These are phyloP conservation scores for Tyrannus savana DNA, from an alignment of 2,113 vertebrate genomes.

Conservation along the genomic window DNA sequence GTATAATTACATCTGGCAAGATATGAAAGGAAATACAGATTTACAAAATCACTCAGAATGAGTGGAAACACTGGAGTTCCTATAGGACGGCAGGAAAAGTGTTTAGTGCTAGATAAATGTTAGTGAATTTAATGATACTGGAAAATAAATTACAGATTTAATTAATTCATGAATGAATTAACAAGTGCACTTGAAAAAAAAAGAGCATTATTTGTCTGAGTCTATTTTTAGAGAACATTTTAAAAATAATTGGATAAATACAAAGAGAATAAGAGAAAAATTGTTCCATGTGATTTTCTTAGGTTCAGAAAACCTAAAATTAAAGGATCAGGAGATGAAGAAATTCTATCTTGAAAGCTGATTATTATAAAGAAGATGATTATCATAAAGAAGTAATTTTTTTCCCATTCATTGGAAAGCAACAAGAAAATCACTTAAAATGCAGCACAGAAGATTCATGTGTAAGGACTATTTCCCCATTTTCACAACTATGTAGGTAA, in stretches of 20 bases:
- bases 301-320: neutral
- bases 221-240: neutral
- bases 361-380: neutral
- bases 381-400: neutral
- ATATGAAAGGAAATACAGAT: neutral
- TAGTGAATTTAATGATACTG: neutral
- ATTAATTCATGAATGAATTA: neutral
- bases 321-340: neutral
- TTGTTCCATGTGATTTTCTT: neutral
- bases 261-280: neutral
- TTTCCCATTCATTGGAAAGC: neutral
- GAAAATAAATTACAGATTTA: neutral
- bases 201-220: neutral
- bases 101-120: neutral
- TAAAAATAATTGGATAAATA: neutral
- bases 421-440: neutral
- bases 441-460: neutral
- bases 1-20: neutral
- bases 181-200: neutral
- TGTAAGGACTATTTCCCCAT: neutral
- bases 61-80: neutral
- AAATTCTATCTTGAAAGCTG: neutral
- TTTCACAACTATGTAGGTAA: neutral
- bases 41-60: neutral
- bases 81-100: neutral